Evolutionary conservation across 1,140 invertebrate species (phyloP).

Genomic region (Trachymyrmex cornetzi): DNA sequence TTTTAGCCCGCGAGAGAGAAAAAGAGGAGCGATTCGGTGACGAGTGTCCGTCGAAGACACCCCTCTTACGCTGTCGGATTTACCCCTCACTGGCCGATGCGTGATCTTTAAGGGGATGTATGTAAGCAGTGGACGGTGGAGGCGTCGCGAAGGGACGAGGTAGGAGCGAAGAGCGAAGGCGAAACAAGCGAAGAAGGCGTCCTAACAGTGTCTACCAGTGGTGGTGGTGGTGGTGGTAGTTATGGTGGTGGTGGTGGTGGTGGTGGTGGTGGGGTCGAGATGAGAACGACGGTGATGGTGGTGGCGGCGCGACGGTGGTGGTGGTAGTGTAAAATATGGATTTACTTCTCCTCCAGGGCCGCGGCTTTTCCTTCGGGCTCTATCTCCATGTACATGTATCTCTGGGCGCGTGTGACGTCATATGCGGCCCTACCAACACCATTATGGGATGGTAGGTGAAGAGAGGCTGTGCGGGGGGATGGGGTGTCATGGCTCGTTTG

Average conservation of each 20-base stretch:
- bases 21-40: constrained; percentile 60
- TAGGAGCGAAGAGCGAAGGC: constrained; percentile 61
- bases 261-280: constrained; percentile 40
- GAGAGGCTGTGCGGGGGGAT: constrained; percentile 52
- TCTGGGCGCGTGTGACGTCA: constrained; percentile 81
- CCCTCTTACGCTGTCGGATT: constrained; percentile 68
- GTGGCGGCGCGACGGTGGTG: constrained; percentile 60
- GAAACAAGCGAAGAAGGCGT: constrained; percentile 83
- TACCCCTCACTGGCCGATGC: constrained; percentile 67
- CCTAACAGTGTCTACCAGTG: constrained; percentile 66
- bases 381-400: constrained; percentile 78
- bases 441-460: constrained; percentile 66
- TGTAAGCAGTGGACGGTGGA: constrained; percentile 71
- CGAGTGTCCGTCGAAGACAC: constrained; percentile 73
- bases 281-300: constrained; percentile 54
- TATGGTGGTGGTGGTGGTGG: constrained; percentile 52
- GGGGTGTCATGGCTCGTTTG: constrained; percentile 83
- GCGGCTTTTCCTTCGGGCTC: constrained; percentile 82
- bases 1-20: constrained; percentile 47
- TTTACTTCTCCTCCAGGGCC: constrained; percentile 85
- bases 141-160: constrained; percentile 53
- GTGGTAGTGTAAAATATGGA: constrained; percentile 86
- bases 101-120: constrained; percentile 79
- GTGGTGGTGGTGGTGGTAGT: constrained; percentile 9
- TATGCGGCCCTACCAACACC: constrained; percentile 77